Base-by-base conservation (phyloP, 2,113 vertebrate species). In the Rhynchopsitta pachyrhyncha region DNA sequence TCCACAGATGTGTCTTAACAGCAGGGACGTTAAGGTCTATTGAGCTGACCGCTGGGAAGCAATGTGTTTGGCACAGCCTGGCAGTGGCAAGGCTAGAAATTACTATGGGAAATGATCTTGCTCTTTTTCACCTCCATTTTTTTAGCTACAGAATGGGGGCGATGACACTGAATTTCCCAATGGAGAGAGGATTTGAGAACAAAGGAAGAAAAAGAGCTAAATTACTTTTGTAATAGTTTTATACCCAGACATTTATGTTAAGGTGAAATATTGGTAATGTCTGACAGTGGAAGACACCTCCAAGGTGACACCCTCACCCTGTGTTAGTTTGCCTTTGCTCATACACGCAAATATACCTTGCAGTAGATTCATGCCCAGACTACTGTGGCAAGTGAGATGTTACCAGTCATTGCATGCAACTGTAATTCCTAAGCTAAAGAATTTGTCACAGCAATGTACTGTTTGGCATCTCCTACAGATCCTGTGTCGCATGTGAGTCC, bases 11-110 rank as follows among this genome's bases (percentile, higher is more conserved):
- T 67, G 37, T 35, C 13, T 44, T 29, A 53, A 11, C 12, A 24
- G 31, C 25, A 11, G 15, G 23, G 9, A 18, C 4, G 13, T 0
- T 29, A 55, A 74, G 27, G 14, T 60, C 23, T 7, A 2, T 16
- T 49, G 44, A n/a, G 17, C 22, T 86, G 62, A 41, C 44, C 3
- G 2, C 29, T 55, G 20, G 73, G n/a, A 66, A 70, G 18, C 39
- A 86, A 33, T 1, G 2, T 31, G 29, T 57, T 69, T 46, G 70
- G 41, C 28, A 39, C 35, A 59, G 12, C 6, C 24, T 17, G 13
- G 13, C 1, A 23, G 37, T 29, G 49, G 7, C 29, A 44, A 7
- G 35, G 23, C 53, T 80, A 73, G 73, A 62, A 74, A 62, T n/a
- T 35, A 50, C 7, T 29, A 33, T 0, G 1, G 10, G 11, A 75